phyloP scores from a whole-genome alignment of 92 coral and sea anemone genomes.

The Palythoa grandiflora region DNA sequence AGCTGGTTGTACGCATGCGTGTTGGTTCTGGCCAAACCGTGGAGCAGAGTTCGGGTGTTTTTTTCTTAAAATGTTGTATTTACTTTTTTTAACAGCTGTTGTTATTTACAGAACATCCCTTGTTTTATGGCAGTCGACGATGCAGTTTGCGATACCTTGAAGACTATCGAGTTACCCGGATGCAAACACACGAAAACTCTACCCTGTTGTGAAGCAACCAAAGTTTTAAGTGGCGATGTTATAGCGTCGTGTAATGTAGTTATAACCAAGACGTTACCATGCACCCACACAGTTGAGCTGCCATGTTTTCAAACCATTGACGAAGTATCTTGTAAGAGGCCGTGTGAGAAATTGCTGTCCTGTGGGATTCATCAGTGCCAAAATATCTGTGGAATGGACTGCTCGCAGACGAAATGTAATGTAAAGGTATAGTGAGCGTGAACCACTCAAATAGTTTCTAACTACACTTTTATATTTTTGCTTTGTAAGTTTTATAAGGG shows the following conservation, averaged over 20 bases:
- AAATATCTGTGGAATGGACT: conserved; percentile 19
- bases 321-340: neutral
- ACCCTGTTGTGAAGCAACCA: neutral
- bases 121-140: neutral
- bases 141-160: neutral
- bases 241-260: neutral
- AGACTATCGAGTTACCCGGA: neutral
- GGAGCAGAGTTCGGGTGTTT: too few species aligned
- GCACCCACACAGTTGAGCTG: neutral
- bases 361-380: conserved; percentile 34
- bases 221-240: neutral
- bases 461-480: too few species aligned
- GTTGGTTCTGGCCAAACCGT: too few species aligned
- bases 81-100: too few species aligned
- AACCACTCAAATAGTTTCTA: too few species aligned
- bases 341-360: conserved; percentile 32
- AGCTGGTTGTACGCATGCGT: too few species aligned
- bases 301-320: neutral
- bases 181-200: neutral
- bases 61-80: too few species aligned
- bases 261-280: neutral
- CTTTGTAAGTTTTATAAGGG: too few species aligned
- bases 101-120: neutral
- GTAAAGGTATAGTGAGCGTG: neutral
- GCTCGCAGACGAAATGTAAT: conserved; percentile 2